A percentile compares a stretch with the other conserved stretches of the same genome.
These are phyloP conservation scores for Crax fasciolata DNA, from an alignment of 2,797 vertebrate species.

Conservation along the genomic window DNA sequence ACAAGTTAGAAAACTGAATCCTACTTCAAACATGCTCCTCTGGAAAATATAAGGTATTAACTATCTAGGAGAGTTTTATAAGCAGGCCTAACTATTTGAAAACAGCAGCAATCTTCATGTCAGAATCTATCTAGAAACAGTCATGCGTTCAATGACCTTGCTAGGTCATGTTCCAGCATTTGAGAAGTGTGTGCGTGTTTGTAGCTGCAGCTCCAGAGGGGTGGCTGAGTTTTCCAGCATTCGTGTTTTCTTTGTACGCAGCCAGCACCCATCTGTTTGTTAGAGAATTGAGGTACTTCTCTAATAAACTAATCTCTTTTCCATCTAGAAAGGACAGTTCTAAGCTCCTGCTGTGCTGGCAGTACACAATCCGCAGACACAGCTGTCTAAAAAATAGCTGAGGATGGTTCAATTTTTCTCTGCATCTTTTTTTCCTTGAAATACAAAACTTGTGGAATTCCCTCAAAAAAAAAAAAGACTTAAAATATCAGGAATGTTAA, in stretches of 20 bases:
- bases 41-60: neutral
- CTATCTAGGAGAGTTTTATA: neutral
- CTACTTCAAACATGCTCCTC: neutral
- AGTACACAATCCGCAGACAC: fast-evolving
- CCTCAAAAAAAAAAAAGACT: neutral
- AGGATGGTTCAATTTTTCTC: neutral
- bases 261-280: neutral
- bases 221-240: neutral
- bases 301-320: neutral
- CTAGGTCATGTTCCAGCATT: neutral
- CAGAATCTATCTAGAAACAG: neutral
- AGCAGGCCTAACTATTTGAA: neutral
- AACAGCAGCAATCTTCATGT: neutral
- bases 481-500: neutral
- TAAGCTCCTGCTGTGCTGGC: neutral
- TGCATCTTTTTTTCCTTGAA: neutral
- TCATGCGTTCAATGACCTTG: neutral
- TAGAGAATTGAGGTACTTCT: neutral
- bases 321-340: neutral
- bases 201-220: neutral
- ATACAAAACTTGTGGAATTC: neutral
- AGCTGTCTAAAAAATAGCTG: neutral
- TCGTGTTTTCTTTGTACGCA: neutral
- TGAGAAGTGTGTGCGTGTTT: neutral
- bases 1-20: neutral